A percentile compares a stretch with the other conserved stretches of the same genome.
Evolutionary conservation across 2,113 vertebrate genomes (phyloP).

Genomic region (Stegastes partitus): DNA sequence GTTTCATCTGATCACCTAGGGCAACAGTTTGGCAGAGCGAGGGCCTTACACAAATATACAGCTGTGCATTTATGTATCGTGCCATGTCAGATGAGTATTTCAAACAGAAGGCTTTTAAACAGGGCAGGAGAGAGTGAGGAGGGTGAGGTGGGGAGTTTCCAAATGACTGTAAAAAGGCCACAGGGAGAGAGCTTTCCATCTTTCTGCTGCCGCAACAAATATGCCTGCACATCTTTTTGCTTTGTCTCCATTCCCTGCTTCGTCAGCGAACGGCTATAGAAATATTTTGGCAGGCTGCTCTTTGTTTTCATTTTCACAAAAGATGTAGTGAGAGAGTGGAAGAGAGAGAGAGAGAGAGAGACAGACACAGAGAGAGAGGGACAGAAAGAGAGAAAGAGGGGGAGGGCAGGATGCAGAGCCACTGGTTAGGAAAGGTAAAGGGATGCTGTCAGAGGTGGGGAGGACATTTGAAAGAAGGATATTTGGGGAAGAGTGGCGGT

Average conservation of each 20-base stretch:
- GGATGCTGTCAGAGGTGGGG: conserved; percentile 50
- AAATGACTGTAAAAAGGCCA: conserved; percentile 72
- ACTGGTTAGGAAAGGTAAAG: conserved; percentile 56
- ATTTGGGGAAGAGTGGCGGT: not conserved
- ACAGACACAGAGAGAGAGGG: conserved; percentile 30
- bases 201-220: conserved; percentile 79
- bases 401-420: not conserved
- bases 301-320: conserved; percentile 86
- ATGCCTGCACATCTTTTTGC: conserved; percentile 81
- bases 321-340: conserved; percentile 70
- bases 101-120: conserved; percentile 77
- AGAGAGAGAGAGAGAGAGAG: conserved; percentile 14
- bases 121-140: conserved; percentile 44
- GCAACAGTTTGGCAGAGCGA: conserved; percentile 73
- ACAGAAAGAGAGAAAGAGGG: conserved; percentile 1
- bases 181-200: conserved; percentile 71
- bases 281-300: conserved; percentile 84
- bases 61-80: conserved; percentile 74
- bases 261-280: conserved; percentile 84
- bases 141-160: conserved; percentile 37
- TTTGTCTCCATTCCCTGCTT: conserved; percentile 81
- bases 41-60: conserved; percentile 77
- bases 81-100: conserved; percentile 77
- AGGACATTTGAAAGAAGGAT: conserved; percentile 21
- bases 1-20: conserved; percentile 76